Percentiles rank a stretch among this genome's conserved stretches.
Evolutionary conservation across 2,888 invertebrate species (phyloP).

Genomic region (Aporophyla lueneburgensis): DNA sequence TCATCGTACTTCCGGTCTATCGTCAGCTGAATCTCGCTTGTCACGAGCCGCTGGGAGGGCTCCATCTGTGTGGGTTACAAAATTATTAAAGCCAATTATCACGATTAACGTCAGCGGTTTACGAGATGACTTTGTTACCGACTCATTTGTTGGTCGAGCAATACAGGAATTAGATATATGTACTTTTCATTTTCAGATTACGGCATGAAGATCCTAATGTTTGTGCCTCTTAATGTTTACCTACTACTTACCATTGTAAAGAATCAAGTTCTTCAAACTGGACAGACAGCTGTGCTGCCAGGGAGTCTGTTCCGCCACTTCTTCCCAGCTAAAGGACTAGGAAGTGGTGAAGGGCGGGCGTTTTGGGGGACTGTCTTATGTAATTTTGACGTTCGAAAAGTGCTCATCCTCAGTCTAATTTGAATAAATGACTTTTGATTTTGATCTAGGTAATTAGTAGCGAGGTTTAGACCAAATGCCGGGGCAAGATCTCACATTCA

Average conservation of each 20-base stretch:
- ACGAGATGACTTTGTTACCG: conserved; percentile 21
- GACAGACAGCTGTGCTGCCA: too few species aligned
- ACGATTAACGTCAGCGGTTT: conserved; percentile 23
- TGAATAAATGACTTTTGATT: too few species aligned
- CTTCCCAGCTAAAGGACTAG: too few species aligned
- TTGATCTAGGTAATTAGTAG: not conserved
- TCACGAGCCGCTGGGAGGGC: conserved; percentile 80
- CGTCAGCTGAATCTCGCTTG: conserved; percentile 79
- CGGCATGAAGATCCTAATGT: too few species aligned
- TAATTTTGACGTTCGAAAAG: too few species aligned
- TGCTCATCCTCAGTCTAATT: too few species aligned
- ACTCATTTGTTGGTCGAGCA: conserved; percentile 20
- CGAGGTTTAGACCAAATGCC: not conserved
- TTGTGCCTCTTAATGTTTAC: too few species aligned
- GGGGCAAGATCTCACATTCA: not conserved
- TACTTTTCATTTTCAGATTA: not conserved
- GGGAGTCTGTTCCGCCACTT: too few species aligned
- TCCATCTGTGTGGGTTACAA: conserved; percentile 74
- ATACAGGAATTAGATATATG: not conserved
- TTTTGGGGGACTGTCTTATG: too few species aligned
- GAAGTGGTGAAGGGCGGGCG: too few species aligned
- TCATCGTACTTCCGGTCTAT: conserved; percentile 81
- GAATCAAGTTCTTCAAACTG: too few species aligned
- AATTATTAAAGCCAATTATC: conserved; percentile 40
- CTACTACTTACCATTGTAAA: too few species aligned